Percentiles rank a stretch among this genome's conserved stretches.
phyloP scores from a whole-genome alignment of 30 jellyfish, hydroid and myxozoan genomes.

The Sanderia malayensis region DNA sequence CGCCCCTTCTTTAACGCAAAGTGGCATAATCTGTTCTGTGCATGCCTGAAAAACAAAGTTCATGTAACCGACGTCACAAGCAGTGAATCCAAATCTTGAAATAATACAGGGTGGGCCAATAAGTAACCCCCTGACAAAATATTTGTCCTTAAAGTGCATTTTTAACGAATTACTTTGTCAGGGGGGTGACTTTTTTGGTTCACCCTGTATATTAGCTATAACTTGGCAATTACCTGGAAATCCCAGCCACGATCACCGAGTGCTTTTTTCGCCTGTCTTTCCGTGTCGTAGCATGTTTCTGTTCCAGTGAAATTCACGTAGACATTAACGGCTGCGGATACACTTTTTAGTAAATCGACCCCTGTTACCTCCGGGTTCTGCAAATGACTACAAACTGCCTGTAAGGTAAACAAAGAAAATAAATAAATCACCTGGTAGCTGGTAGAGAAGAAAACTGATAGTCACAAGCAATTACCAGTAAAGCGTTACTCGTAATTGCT shows the following conservation, averaged over 20 bases:
- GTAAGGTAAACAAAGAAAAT: neutral
- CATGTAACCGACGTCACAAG: too few relatives aligned
- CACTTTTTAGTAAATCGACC: conserved; percentile 37
- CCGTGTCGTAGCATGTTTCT: conserved; percentile 72
- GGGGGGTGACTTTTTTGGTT: too few relatives aligned
- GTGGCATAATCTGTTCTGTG: conserved; percentile 98
- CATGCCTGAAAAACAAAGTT: conserved; percentile 93
- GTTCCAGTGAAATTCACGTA: conserved; percentile 91
- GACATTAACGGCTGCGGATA: conserved; percentile 85
- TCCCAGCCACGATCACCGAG: conserved; percentile 98
- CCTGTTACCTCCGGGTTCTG: conserved; percentile 77
- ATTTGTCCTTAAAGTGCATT: too few relatives aligned
- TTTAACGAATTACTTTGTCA: too few relatives aligned
- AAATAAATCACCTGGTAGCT: too few relatives aligned
- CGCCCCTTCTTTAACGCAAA: conserved; percentile 82
- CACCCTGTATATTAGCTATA: too few relatives aligned
- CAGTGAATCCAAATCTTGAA: too few relatives aligned
- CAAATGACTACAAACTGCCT: conserved; percentile 88
- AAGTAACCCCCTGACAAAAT: too few relatives aligned
- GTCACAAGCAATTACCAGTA: too few relatives aligned
- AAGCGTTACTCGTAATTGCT: too few relatives aligned
- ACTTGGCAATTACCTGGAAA: conserved; percentile 90
- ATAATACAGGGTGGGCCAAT: too few relatives aligned
- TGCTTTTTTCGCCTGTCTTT: conserved; percentile 81
- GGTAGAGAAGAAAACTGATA: too few relatives aligned